Evolutionary conservation across 1,140 invertebrate species (phyloP).

Genomic region (Telenomus remus): DNA sequence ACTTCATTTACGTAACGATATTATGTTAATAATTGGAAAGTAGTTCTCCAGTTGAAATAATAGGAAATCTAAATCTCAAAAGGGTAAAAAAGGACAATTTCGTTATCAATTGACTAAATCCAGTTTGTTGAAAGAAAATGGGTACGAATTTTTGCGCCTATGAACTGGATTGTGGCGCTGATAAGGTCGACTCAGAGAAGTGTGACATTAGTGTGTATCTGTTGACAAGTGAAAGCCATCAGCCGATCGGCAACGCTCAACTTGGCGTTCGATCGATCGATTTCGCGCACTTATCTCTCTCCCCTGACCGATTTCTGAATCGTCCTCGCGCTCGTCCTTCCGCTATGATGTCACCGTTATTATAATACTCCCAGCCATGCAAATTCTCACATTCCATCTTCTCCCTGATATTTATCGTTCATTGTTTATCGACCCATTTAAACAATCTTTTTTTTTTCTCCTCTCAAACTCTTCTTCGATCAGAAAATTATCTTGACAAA

Average conservation of each 20-base stretch:
- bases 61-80: constrained; percentile 5
- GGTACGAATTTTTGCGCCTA: neutral
- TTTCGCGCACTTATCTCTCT: constrained; percentile 23
- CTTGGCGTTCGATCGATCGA: constrained; percentile 15
- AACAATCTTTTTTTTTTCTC: constrained; percentile 2
- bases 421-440: constrained; percentile 25
- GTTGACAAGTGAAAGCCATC: constrained; percentile 31
- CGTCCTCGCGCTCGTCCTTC: constrained; percentile 48
- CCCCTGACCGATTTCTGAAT: constrained; percentile 47
- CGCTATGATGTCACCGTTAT: constrained; percentile 43
- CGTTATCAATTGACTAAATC: too few species aligned
- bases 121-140: too few species aligned
- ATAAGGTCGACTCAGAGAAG: neutral
- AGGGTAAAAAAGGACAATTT: constrained; percentile 7
- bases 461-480: too few species aligned
- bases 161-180: too few species aligned
- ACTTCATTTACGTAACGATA: constrained; percentile 28
- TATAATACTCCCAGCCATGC: constrained; percentile 21
- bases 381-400: constrained; percentile 29
- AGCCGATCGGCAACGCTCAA: constrained; percentile 8
- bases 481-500: too few species aligned
- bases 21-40: constrained; percentile 41
- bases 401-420: constrained; percentile 22
- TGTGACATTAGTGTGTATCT: constrained; percentile 18
- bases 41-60: constrained; percentile 22